A percentile compares a stretch with the other conserved stretches of the same genome.
Evolutionary conservation across 2,888 invertebrate species (phyloP).

Genomic region (Disparrhopalites patrizii): DNA sequence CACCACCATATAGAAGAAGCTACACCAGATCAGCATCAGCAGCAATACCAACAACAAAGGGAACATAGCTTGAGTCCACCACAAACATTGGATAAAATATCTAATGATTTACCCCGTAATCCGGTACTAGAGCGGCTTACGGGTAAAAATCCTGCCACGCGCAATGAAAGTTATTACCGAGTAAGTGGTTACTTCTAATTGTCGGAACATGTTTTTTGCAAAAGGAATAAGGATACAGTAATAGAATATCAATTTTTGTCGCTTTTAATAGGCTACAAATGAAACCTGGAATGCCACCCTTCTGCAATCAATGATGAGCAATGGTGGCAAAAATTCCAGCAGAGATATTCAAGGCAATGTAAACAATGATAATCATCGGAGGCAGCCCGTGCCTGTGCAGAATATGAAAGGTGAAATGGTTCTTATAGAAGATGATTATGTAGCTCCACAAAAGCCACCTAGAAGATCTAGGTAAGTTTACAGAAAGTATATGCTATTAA

Average conservation of each 20-base stretch:
- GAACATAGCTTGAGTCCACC: slow-evolving; percentile 22
- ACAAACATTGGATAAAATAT: slow-evolving; percentile 9
- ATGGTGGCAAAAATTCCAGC: slow-evolving; percentile 19
- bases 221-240: too few relatives aligned
- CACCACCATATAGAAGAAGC: neutral
- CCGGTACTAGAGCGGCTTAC: slow-evolving; percentile 85
- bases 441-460: slow-evolving; percentile 50
- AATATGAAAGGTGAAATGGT: slow-evolving; percentile 53
- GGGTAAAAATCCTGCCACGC: slow-evolving; percentile 61
- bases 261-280: slow-evolving; percentile 61
- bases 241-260: neutral
- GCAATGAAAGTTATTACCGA: slow-evolving; percentile 90
- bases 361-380: slow-evolving; percentile 7
- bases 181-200: slow-evolving; percentile 59
- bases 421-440: slow-evolving; percentile 58
- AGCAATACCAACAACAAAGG: neutral
- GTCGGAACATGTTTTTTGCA: neutral
- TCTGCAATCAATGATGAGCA: slow-evolving; percentile 40
- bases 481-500: too few relatives aligned
- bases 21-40: neutral
- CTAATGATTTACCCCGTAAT: slow-evolving; percentile 55
- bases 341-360: slow-evolving; percentile 1
- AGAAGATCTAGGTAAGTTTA: slow-evolving; percentile 41
- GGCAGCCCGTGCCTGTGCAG: slow-evolving; percentile 30
- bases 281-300: slow-evolving; percentile 57